Base-by-base conservation (phyloP, 2,797 vertebrate species). In the Carduelis carduelis region DNA sequence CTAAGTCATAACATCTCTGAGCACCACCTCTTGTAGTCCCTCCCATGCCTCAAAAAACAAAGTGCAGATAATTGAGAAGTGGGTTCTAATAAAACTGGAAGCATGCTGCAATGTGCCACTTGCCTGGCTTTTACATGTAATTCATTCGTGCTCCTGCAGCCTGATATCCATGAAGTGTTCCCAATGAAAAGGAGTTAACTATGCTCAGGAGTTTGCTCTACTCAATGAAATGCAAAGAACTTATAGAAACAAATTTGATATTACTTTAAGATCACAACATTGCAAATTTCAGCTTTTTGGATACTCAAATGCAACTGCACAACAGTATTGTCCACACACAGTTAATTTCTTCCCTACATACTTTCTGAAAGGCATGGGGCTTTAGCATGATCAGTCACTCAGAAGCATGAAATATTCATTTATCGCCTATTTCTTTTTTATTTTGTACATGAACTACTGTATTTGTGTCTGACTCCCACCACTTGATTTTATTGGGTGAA, bases 331-430 rank as follows among this genome's bases (percentile, higher is more conserved):
- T 94, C 72, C 64, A 95, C 88, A 79, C 17, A 19, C 50, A 96
- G 95, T 94, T 92, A 90, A 53, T 85, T 56, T 57, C 44, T 94
- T 91, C 79, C 75, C 56, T 80, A 79, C 52, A 43, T 10, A 35
- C 39, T 83, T 90, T 76, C 85, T 61, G 70, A 93, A 96, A 91
- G 56, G 68, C 28, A 70, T 81, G 43, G 5, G 17, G 46, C 39
- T 85, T 93, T 88, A 81, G 61, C 72, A 74, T 32, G 37, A 71
- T 95, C 88, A 90, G 6, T 84, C 32, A 57, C 65, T 81, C 87
- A 56, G 47, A 97, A 93, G 34, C 30, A 95, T 87, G 69, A 96
- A 97, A 97, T 95, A 95, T 83, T 93, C 21, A 93, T 96, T 96
- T 64, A 75, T 70, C 11, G 5, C 34, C 21, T 41, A 74, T 68